Evolutionary conservation across 2,888 invertebrate genomes (phyloP).

Genomic region (Onchidella celtica): DNA sequence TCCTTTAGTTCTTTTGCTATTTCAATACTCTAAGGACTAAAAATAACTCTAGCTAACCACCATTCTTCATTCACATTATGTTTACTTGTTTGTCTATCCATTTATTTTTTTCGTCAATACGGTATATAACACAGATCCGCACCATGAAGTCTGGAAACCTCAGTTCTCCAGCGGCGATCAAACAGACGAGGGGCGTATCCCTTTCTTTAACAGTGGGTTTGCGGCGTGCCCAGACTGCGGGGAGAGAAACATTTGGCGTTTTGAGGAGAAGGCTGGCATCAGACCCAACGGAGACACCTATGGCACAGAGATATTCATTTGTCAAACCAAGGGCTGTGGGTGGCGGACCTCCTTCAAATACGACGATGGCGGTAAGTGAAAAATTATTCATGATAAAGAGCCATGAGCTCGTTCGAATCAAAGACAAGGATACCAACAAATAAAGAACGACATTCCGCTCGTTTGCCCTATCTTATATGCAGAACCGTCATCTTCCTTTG

Average conservation of each 20-base stretch:
- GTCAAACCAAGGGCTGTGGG: conserved; percentile 55
- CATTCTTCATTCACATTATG: neutral
- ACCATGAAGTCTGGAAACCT: conserved; percentile 54
- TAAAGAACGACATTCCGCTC: too few relatives aligned
- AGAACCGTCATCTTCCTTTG: too few relatives aligned
- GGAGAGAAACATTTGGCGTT: conserved; percentile 51
- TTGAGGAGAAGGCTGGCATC: conserved; percentile 57
- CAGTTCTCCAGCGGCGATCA: conserved; percentile 55
- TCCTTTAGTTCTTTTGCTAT: too few relatives aligned
- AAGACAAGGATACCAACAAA: too few relatives aligned
- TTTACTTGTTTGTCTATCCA: neutral
- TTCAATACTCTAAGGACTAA: too few relatives aligned
- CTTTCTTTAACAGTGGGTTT: conserved; percentile 60
- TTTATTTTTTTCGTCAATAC: neutral
- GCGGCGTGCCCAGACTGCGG: conserved; percentile 57
- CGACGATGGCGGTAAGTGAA: conserved; percentile 57
- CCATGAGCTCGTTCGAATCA: too few relatives aligned
- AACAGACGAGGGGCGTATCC: conserved; percentile 50
- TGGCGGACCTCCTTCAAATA: conserved; percentile 57
- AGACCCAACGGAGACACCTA: conserved; percentile 56
- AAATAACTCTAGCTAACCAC: neutral
- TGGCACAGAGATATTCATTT: conserved; percentile 57
- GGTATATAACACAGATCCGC: conserved; percentile 55
- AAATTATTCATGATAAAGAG: too few relatives aligned
- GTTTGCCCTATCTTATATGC: neutral